These are phyloP conservation scores for Chalcosyrphus nemorum DNA, from an alignment of 2,888 invertebrate genomes.

Conservation along the genomic window DNA sequence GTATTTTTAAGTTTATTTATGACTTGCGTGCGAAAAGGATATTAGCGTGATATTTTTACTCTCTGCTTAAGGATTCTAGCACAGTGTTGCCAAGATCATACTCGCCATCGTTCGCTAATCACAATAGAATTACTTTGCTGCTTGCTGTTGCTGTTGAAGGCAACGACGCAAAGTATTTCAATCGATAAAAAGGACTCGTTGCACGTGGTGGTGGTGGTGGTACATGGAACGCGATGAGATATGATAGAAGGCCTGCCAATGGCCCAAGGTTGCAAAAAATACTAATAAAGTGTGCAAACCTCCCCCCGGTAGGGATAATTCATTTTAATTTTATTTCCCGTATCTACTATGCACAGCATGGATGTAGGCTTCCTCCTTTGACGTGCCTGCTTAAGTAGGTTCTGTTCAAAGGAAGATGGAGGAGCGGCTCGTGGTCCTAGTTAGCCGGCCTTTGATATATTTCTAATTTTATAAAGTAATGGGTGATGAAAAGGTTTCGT, in stretches of 20 bases:
- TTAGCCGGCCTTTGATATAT: neutral
- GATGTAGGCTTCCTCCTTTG: constrained; percentile 17
- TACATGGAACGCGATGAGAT: constrained; percentile 3
- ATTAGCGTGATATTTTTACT: constrained; percentile 62
- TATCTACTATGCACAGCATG: neutral
- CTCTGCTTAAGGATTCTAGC: constrained; percentile 29
- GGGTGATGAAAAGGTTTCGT: neutral
- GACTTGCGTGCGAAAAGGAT: constrained; percentile 60
- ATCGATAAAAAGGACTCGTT: constrained; percentile 42
- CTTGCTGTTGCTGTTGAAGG: constrained; percentile 13
- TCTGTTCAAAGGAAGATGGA: neutral
- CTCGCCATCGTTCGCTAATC: constrained; percentile 28
- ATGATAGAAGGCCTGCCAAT: neutral
- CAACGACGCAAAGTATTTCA: constrained; percentile 15
- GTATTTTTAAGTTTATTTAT: constrained; percentile 51
- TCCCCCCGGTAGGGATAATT: constrained; percentile 16
- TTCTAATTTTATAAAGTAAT: constrained; percentile 20
- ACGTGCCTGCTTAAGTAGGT: constrained; percentile 7
- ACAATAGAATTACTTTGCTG: constrained; percentile 22
- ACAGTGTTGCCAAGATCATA: constrained; percentile 32
- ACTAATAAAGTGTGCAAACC: neutral
- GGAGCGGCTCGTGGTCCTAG: neutral
- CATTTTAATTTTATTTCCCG: constrained; percentile 16
- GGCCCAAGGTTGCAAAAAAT: neutral
- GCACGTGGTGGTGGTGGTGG: neutral